A percentile compares a stretch with the other conserved stretches of the same genome.
Evolutionary conservation across 2,797 vertebrate species (phyloP).

Genomic region (Hylomyscus alleni): DNA sequence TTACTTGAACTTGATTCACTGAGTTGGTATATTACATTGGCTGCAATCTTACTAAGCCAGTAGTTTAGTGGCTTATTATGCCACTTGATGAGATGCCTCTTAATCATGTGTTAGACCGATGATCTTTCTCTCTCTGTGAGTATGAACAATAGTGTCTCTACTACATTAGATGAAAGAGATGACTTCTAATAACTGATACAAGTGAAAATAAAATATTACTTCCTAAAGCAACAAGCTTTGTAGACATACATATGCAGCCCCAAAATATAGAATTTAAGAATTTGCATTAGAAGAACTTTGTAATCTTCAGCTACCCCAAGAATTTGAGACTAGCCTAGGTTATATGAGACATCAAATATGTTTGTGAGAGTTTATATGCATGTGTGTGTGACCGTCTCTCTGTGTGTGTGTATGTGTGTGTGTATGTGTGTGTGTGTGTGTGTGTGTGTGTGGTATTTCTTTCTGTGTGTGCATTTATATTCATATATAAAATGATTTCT

Average conservation of each 20-base stretch:
- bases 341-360: neutral
- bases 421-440: no score
- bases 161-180: neutral
- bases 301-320: neutral
- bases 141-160: neutral
- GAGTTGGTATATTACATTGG: neutral
- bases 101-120: neutral
- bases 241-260: neutral
- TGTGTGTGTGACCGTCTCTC: accelerated
- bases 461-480: neutral
- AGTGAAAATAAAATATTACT: neutral
- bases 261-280: neutral
- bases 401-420: neutral
- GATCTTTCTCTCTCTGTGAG: neutral
- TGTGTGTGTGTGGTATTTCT: neutral
- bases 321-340: neutral
- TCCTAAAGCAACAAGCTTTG: neutral
- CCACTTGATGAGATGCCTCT: no score
- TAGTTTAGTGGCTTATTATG: neutral
- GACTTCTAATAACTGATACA: neutral
- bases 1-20: neutral
- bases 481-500: neutral
- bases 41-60: neutral
- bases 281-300: neutral
- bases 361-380: neutral